These are phyloP conservation scores for Drosophila orena DNA, from an alignment of 1,140 invertebrate genomes.

Conservation along the genomic window DNA sequence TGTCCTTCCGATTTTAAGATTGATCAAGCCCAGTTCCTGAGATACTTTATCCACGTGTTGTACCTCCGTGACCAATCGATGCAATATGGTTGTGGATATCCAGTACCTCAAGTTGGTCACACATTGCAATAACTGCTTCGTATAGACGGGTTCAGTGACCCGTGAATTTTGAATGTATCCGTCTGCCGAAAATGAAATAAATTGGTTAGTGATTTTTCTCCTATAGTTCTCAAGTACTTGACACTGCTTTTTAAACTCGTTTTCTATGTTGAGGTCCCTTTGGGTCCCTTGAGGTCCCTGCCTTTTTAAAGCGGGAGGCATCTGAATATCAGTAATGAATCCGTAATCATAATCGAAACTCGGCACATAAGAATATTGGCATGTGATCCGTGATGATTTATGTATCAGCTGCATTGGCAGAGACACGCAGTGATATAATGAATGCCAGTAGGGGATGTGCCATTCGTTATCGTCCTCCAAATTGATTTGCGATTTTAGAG, in stretches of 20 bases:
- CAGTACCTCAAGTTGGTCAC: conserved; percentile 85
- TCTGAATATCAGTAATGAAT: conserved; percentile 84
- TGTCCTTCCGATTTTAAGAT: conserved; percentile 89
- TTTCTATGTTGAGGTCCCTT: too few relatives aligned
- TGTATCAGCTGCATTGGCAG: too few relatives aligned
- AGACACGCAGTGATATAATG: conserved; percentile 41
- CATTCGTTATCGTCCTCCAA: background rate
- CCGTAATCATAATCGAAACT: conserved; percentile 61
- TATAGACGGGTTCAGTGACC: conserved; percentile 66
- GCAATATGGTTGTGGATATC: conserved; percentile 91
- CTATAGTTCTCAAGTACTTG: too few relatives aligned
- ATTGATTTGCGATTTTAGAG: conserved; percentile 3
- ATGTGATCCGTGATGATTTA: background rate
- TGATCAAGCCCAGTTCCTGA: conserved; percentile 88
- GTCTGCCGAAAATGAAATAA: background rate
- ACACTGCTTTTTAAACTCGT: background rate
- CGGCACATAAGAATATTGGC: conserved; percentile 61
- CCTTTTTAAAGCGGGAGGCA: conserved; percentile 83
- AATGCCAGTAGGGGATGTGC: conserved; percentile 75
- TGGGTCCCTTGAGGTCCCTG: too few relatives aligned
- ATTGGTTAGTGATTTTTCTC: background rate
- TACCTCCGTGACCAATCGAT: conserved; percentile 89
- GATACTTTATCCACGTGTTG: conserved; percentile 88
- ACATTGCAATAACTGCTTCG: conserved; percentile 68
- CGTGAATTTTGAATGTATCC: conserved; percentile 6